These are phyloP conservation scores for Epinephelus fuscoguttatus DNA, from an alignment of 2,113 vertebrate genomes.

Conservation along the genomic window DNA sequence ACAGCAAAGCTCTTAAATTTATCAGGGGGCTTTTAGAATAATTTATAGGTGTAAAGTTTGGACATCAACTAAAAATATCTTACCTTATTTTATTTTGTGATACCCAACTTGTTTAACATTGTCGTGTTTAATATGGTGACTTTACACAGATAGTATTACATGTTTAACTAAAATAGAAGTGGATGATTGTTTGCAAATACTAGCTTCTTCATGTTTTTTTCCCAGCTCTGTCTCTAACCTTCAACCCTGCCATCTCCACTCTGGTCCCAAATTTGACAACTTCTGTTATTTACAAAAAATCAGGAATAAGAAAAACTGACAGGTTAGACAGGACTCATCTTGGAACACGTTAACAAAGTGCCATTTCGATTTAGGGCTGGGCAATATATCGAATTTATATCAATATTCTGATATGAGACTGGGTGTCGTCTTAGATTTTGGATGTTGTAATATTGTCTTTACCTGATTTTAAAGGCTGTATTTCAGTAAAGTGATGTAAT, in stretches of 20 bases:
- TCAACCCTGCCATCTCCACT: background rate
- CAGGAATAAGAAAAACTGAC: background rate
- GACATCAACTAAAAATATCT: background rate
- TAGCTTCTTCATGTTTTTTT: too few species aligned
- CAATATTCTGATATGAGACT: too few species aligned
- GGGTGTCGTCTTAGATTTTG: too few species aligned
- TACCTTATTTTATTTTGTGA: background rate
- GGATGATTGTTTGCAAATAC: background rate
- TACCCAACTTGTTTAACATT: background rate
- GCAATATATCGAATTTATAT: too few species aligned
- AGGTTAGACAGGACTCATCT: conserved; percentile 15
- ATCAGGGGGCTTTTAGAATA: too few species aligned
- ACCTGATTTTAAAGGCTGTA: too few species aligned
- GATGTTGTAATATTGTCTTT: too few species aligned
- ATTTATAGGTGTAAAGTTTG: background rate
- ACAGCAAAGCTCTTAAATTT: background rate
- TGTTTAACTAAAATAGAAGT: background rate
- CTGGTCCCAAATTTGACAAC: conserved; percentile 69
- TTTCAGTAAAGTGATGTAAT: too few species aligned
- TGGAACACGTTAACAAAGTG: conserved; percentile 66
- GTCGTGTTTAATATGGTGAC: background rate
- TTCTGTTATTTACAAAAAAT: conserved; percentile 58
- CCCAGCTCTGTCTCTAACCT: background rate
- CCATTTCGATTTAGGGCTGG: conserved; percentile 25
- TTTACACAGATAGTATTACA: background rate